Base-by-base conservation (phyloP, 2,113 vertebrate species). In the Donacobius atricapilla region DNA sequence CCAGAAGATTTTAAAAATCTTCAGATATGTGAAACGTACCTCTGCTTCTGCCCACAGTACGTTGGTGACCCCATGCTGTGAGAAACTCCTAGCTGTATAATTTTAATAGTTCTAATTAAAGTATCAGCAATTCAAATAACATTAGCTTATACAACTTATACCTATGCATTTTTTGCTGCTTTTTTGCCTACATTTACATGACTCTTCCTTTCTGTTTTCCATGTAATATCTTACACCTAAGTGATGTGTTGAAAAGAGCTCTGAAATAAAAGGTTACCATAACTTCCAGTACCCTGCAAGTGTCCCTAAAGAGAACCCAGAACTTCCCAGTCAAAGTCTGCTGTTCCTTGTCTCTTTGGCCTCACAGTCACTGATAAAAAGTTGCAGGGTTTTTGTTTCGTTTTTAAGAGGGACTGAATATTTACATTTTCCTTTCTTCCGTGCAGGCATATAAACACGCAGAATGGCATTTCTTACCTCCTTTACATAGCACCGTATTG, bases 381-480 rank as follows among this genome's bases (percentile, higher is more conserved):
- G 7, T 50, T 94, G 50, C 15, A 47, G 60, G 47, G 8, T 16
- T 80, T 81, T 57, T 80, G 31, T 15, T 91, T 94, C 2, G 0
- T 54, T 91, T 88, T 83, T 70, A 17, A 51, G 37, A 60, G 20
- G 35, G 51, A 44, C 77, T 24, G 76, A 78, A 71, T 91, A 78
- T 75, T 94, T 86, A 63, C 45, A n/a, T 23, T 66, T 72, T 10
- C 21, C 39, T 54, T 58, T 58, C 28, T 69, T 91, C 51, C 42
- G 7, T 27, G 56, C 60, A 47, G 82, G 70, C 75, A 76, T 50
- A 50, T 85, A 92, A 96, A 95, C 44, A 47, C 4, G 11, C 10
- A 25, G 31, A 69, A 40, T 50, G 89, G 54, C 79, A 80, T 88
- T 90, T 94, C 75, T 93, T 40, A 31, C 37, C 77, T 91, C 33